Base-by-base conservation (phyloP, 2,113 vertebrate genomes). In the Syngnathus scovelli region DNA sequence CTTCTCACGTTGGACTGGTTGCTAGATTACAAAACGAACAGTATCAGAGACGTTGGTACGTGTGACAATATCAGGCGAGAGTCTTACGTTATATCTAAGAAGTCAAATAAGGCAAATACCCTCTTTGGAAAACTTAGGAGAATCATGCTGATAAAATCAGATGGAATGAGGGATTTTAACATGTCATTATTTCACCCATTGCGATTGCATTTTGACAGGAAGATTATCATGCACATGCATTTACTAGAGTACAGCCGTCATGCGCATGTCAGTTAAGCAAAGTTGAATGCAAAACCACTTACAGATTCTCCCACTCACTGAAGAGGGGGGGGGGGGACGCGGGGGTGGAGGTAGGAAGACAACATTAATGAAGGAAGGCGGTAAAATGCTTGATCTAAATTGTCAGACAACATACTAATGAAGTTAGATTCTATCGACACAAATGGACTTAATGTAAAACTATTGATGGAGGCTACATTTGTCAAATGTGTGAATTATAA, bases 291-390 rank as follows among this genome's bases (percentile, higher is more conserved):
- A 78, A 87, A 77, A 52, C 36, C 16, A 98, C 95, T 98, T 95
- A 98, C 96, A 98, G 93, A 79, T 83, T 92, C 89, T 90, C 96
- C 95, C 95, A 98, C 84, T 98, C 95, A 83, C 96, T 98, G 85
- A 38, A 88, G 64, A 79, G 78, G 83, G 21, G 66, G 23, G 79
- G 78, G 83, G 21, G 79, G 54, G 23, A 99, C 95, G 27, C 79
- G 78, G 83, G 21, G 79, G 54, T 90, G 67, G 46, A 5, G 4
- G 18, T 6, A 54, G 79, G 78, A 77, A 81, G 86, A 87, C 70
- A 84, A 87, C 16, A 86, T 81, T 64, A 76, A 55, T 2, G 38
- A 1, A 21, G 58, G 43, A 41, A 56, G 10, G 33, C 59, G 7
- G 13, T 19, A 43, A 62, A 19, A 5, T 23, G 54, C 12, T 9